phyloP scores from a whole-genome alignment of 92 coral and sea anemone genomes.

The Isaurus tuberculatus region DNA sequence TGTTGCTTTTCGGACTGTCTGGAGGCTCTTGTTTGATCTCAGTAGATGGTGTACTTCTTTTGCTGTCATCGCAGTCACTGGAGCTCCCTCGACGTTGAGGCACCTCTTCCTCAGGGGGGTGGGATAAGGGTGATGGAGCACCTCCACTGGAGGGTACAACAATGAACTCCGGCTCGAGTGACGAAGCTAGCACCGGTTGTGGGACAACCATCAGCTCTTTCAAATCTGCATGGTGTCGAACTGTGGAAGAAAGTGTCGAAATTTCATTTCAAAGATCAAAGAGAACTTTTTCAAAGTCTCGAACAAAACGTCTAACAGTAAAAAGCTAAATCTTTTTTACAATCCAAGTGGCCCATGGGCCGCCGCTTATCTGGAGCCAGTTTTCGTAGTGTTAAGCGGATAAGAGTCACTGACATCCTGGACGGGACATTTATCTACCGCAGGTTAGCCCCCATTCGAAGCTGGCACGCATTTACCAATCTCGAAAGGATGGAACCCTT shows the following conservation, averaged over 20 bases:
- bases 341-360: no score
- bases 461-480: no score
- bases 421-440: no score
- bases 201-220: constrained; percentile 87
- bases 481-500: no score
- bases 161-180: constrained; percentile 86
- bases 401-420: no score
- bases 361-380: no score
- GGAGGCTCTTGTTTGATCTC: constrained; percentile 31
- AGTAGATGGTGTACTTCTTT: constrained; percentile 3
- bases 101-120: constrained; percentile 13
- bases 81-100: constrained; percentile 16
- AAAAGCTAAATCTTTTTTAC: not conserved
- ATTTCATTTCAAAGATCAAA: no score
- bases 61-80: constrained; percentile 29
- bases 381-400: no score
- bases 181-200: constrained; percentile 81
- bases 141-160: constrained; percentile 78
- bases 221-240: constrained; percentile 39
- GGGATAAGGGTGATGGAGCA: constrained; percentile 15
- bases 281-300: not conserved
- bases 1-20: constrained; percentile 9
- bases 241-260: not conserved
- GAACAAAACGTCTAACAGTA: no score
- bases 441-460: no score